These are phyloP conservation scores for Dendrolimus pini DNA, from an alignment of 2,888 invertebrate genomes.

Conservation along the genomic window DNA sequence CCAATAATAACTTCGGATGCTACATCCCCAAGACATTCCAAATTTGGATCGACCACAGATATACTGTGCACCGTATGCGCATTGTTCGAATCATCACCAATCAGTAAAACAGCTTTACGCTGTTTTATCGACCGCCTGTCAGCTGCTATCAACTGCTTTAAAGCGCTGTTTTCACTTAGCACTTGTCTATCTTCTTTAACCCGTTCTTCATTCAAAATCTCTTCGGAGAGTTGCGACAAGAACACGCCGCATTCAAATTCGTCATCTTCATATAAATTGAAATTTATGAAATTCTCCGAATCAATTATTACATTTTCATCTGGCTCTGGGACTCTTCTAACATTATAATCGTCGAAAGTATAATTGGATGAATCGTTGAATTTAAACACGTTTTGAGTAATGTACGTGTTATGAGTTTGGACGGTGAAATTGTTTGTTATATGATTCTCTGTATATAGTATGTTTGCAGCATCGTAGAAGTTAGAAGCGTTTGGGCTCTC, in stretches of 20 bases:
- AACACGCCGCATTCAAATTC: constrained; percentile 54
- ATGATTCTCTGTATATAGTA: constrained; percentile 37
- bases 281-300: constrained; percentile 14
- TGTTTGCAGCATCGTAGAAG: constrained; percentile 33
- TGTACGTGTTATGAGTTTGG: constrained; percentile 52
- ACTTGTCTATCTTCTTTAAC: neutral
- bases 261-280: constrained; percentile 42
- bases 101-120: constrained; percentile 54
- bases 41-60: constrained; percentile 42
- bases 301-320: neutral
- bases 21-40: constrained; percentile 33
- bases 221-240: constrained; percentile 46
- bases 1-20: constrained; percentile 36
- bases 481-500: constrained; percentile 58
- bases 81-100: constrained; percentile 46
- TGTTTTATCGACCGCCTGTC: constrained; percentile 48
- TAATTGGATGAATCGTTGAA: constrained; percentile 35
- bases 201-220: constrained; percentile 42
- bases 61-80: constrained; percentile 66
- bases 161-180: neutral
- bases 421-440: constrained; percentile 38
- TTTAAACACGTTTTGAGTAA: constrained; percentile 56
- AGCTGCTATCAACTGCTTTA: constrained; percentile 59
- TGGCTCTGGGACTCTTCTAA: neutral
- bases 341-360: constrained; percentile 16